These are phyloP conservation scores for Chydorus sphaericus DNA, from an alignment of 2,888 invertebrate species.

Conservation along the genomic window DNA sequence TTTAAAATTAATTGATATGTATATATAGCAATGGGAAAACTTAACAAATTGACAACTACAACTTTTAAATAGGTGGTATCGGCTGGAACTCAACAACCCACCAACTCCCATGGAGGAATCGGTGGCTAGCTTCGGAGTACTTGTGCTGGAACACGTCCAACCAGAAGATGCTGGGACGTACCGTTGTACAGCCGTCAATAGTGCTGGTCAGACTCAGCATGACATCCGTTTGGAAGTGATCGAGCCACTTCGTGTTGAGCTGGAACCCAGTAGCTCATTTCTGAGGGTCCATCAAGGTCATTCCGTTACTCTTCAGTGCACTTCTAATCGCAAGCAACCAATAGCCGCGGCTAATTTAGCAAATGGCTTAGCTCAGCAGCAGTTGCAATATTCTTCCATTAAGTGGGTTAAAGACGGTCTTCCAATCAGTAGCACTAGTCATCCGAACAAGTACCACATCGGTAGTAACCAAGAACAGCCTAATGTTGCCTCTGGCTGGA, in stretches of 20 bases:
- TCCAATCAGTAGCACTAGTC: background rate
- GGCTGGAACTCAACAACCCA: conserved; percentile 46
- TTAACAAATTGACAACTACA: too few species aligned
- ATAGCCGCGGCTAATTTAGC: too few species aligned
- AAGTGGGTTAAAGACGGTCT: conserved; percentile 10
- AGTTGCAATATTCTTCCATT: background rate
- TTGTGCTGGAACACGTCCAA: conserved; percentile 54
- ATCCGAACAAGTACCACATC: background rate
- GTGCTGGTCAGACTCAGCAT: conserved; percentile 6
- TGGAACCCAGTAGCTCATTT: background rate
- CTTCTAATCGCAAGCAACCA: background rate
- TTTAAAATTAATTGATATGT: too few species aligned
- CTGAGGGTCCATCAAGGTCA: conserved; percentile 10
- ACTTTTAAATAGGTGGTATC: conserved; percentile 46
- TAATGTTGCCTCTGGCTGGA: conserved; percentile 17
- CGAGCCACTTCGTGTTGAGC: background rate
- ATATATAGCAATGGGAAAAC: too few species aligned
- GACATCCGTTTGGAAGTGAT: conserved; percentile 8
- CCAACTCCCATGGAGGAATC: conserved; percentile 49
- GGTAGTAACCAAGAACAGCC: background rate
- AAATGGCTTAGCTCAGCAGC: background rate
- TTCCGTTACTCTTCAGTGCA: conserved; percentile 3
- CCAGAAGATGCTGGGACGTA: conserved; percentile 51
- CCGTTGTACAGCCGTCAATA: conserved; percentile 43
- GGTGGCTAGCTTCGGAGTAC: conserved; percentile 39